Evolutionary conservation across 2,113 vertebrate genomes (phyloP), one percentile per base, ranked within the genome.

Genomic region (Seriola quinqueradiata): DNA sequence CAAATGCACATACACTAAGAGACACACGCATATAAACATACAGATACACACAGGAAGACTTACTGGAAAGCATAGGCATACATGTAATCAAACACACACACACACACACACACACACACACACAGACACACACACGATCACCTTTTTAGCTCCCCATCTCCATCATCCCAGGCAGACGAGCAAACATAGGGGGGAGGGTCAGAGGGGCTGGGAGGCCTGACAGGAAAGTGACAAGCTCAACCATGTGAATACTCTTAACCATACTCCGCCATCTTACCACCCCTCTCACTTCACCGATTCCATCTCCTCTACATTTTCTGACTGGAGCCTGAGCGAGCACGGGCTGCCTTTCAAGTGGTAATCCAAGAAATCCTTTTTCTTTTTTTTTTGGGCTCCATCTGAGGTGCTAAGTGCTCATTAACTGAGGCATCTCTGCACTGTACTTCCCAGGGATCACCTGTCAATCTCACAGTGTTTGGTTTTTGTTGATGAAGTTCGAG

Each of bases 181-280:
- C 14, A 48, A 79, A 40, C 69, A 75, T 25, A 21, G 48, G 11
- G 11, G 40, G 46, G 44, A 16, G 77, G 77, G 64, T 55, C 60
- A 86, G 25, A 8, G n/a, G 67, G 74, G 77, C 44, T 78, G 60
- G 58, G 42, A 82, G 75, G 68, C 54, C 83, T 79, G 76, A 85
- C 78, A 81, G 70, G 42, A 81, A 86, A 70, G 75, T 87, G 87
- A 91, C 84, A 70, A 82, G 83, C 46, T 64, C 79, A 84, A 55
- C 28, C 44, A 84, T 78, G 79, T 87, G 86, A 63, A 81, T 44
- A 81, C 75, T 64, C 71, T 71, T 32, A 57, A 46, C 57, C 66
- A 25, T 85, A 77, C 54, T 21, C 28, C 2, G 2, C 79, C 78
- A 67, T 87, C 48, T 58, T 79, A 75, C 68, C 60, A 60, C 59